Evolutionary conservation across 2,888 invertebrate species (phyloP), one percentile per base, ranked within the genome.

Genomic region (Microplitis deprimator): DNA sequence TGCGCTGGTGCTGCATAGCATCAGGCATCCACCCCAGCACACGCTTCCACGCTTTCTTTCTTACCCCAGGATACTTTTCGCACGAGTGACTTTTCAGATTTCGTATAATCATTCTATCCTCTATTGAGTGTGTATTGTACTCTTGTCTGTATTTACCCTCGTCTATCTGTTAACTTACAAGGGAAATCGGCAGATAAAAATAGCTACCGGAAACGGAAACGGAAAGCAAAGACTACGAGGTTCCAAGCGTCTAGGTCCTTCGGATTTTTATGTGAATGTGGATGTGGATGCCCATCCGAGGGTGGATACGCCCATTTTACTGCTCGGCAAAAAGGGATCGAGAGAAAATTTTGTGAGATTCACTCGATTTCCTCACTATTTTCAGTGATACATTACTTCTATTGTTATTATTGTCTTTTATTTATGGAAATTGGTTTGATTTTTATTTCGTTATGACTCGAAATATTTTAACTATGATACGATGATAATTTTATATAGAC

Each of bases 71-170:
- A 74, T 79, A 83, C 85, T 85, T 67, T 61, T 70, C 82, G 88
- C 84, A 84, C 82, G 82, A 85, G 84, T 87, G 85, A 86, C 82
- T 88, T 88, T 87, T 87, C 87, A 87, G 87, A 88, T 88, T 88
- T 86, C 85, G 84, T 84, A 81, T 86, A 87, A 88, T 87, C 87
- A 87, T 88, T 82, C 76, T 82, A 13, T 50, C 50, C 50, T 50
- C 50, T 50, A 50, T 50, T 50, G 50, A 13, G 10, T 13, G 50
- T 50, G 50, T 50, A 50, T 50, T 50, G 50, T 72, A 77, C 70
- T 73, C 73, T 65, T 20, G 62, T 75, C 50, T 78, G 62, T 73
- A 17, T 62, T 50, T 73, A 38, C 39, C 69, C 68, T 75, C 68
- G 39, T 64, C 6, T 41, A 16, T 39, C 29, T 67, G 38, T 20